phyloP scores from a whole-genome alignment of 2,888 invertebrate species.

The Trichacis sp. region DNA sequence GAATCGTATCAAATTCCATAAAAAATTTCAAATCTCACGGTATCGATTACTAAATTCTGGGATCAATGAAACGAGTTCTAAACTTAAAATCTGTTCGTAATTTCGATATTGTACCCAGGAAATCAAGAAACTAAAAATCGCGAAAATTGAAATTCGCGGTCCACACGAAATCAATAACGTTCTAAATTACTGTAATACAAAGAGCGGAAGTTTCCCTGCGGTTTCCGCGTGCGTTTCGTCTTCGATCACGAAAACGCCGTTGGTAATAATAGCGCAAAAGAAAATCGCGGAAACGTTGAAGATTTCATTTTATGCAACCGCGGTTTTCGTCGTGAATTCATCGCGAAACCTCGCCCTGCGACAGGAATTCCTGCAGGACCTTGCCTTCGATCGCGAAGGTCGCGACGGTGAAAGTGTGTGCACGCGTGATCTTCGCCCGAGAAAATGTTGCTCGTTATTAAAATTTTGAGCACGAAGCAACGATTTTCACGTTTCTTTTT shows the following conservation, averaged over 20 bases:
- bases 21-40: no score
- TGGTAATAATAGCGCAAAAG: background rate
- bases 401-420: constrained; percentile 34
- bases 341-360: no score
- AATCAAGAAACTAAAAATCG: no score
- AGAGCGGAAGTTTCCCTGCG: background rate
- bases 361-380: constrained; percentile 25
- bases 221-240: constrained; percentile 3
- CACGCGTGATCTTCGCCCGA: constrained; percentile 16
- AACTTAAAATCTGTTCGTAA: no score
- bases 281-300: background rate
- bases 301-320: no score
- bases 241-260: background rate
- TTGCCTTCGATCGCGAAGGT: constrained; percentile 29
- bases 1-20: no score
- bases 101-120: constrained; percentile 43
- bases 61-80: no score
- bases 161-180: background rate
- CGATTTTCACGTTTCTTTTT: background rate
- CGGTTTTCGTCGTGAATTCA: background rate
- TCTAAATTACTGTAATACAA: background rate
- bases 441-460: constrained; percentile 8
- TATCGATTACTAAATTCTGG: no score
- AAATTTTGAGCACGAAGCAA: background rate
- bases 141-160: constrained; percentile 25